Conservation (phyloP, 2,888 invertebrate genomes). For the Himalopsyche anomala region DNA sequence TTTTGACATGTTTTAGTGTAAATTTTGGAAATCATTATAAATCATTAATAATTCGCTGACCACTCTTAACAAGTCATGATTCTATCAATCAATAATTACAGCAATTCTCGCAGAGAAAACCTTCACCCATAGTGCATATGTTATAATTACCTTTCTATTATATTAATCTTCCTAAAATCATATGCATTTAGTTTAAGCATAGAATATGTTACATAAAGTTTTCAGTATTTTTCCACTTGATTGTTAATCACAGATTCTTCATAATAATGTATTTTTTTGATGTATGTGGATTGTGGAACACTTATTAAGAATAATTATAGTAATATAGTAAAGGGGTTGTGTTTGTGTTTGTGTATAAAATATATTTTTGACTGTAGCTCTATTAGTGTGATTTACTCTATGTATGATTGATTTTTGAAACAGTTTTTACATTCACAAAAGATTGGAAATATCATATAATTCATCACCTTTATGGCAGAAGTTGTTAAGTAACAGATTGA, state of each 20-base stretch:
- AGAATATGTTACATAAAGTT: neutral
- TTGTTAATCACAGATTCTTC: constrained; percentile 1
- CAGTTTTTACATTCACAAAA: neutral
- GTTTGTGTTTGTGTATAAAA: constrained; percentile 25
- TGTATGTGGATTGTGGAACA: neutral
- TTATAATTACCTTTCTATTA: neutral
- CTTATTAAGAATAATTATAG: constrained; percentile 12
- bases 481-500: too few species aligned
- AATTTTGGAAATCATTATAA: too few species aligned
- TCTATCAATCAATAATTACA: neutral
- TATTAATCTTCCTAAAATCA: neutral
- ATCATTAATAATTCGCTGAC: neutral
- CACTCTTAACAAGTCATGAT: neutral
- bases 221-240: constrained; percentile 1
- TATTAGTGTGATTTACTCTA: constrained; percentile 17
- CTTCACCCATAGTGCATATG: neutral
- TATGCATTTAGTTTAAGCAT: neutral
- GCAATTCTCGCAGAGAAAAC: neutral
- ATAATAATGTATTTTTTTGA: constrained; percentile 26
- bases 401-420: neutral
- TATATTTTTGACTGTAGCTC: constrained; percentile 29
- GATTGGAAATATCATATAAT: too few species aligned
- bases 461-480: too few species aligned
- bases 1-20: too few species aligned
- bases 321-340: constrained; percentile 22